These are phyloP conservation scores for Drosophila tristis DNA, from an alignment of 1,140 invertebrate species.

Conservation along the genomic window DNA sequence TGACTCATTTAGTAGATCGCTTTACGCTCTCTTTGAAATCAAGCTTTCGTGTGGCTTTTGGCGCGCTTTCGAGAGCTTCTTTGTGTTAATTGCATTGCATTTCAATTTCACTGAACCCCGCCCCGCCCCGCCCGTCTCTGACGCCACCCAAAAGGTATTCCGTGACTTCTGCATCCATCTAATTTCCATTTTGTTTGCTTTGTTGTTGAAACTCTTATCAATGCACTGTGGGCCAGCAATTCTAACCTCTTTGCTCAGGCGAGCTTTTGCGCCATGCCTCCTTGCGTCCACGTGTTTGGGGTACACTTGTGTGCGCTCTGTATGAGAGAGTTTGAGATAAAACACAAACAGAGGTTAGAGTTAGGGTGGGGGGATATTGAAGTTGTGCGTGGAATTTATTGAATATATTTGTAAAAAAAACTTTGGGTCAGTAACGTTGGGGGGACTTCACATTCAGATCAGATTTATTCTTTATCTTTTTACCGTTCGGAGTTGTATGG, in stretches of 20 bases:
- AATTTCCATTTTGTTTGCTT: slow-evolving; percentile 5
- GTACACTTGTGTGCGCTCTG: no score
- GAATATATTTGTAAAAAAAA: not conserved
- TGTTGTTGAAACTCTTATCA: slow-evolving; percentile 17
- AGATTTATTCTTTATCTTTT: not conserved
- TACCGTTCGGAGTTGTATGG: no score
- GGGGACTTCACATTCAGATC: not conserved
- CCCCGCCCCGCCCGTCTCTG: not conserved
- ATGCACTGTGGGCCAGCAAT: slow-evolving; percentile 23
- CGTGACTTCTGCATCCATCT: not conserved
- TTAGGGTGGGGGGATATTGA: no score
- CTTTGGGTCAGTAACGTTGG: not conserved
- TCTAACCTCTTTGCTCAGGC: slow-evolving; percentile 34
- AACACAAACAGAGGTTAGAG: no score
- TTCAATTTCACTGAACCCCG: slow-evolving; percentile 42
- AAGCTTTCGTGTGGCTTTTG: slow-evolving; percentile 29
- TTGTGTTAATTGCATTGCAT: slow-evolving; percentile 42
- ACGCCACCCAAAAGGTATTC: not conserved
- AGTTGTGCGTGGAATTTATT: no score
- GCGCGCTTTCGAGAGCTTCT: slow-evolving; percentile 24
- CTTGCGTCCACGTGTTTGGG: slow-evolving; percentile 3
- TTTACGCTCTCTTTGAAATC: no score
- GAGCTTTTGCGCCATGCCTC: slow-evolving; percentile 8
- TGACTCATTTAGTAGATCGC: slow-evolving; percentile 26
- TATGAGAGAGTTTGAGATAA: no score